Evolutionary conservation across 2,113 vertebrate species (phyloP).

Genomic region (Ondatra zibethicus): DNA sequence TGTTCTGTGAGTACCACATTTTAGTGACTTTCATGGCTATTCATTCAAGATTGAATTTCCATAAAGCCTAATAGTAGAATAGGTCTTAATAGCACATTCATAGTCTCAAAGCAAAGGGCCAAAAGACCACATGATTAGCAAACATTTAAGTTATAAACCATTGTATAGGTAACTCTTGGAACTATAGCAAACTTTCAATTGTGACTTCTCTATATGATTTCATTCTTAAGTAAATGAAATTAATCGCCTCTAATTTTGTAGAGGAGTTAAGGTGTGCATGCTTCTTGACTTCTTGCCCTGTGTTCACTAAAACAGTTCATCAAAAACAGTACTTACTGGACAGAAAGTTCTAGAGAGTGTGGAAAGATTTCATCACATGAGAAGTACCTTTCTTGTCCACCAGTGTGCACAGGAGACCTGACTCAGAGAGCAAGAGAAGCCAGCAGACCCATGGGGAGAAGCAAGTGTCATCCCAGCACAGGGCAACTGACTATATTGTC

Average conservation of each 20-base stretch:
- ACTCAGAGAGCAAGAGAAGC: background rate
- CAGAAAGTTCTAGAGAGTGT: background rate
- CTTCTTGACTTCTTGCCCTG: background rate
- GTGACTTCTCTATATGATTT: background rate
- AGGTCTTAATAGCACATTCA: background rate
- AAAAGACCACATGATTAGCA: background rate
- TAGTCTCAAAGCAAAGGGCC: background rate
- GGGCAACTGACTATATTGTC: slow-evolving; percentile 83
- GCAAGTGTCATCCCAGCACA: fast-evolving
- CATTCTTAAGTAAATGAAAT: slow-evolving; percentile 11
- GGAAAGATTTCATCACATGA: background rate
- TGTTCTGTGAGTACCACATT: background rate
- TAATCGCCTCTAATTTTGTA: slow-evolving; percentile 25
- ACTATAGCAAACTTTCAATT: slow-evolving; percentile 38
- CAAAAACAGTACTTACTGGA: background rate
- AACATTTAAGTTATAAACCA: slow-evolving; percentile 28
- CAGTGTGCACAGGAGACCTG: background rate
- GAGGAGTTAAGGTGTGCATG: background rate
- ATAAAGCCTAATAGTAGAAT: background rate
- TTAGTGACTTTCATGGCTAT: background rate
- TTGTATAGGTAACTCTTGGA: background rate
- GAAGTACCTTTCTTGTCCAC: too few relatives aligned
- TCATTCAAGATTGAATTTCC: background rate
- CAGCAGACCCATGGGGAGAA: fast-evolving
- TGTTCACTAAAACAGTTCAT: background rate